Percentiles rank a stretch among this genome's conserved stretches.
These are phyloP conservation scores for Myrmophylax atrothorax DNA, from an alignment of 2,113 vertebrate genomes.

Conservation along the genomic window DNA sequence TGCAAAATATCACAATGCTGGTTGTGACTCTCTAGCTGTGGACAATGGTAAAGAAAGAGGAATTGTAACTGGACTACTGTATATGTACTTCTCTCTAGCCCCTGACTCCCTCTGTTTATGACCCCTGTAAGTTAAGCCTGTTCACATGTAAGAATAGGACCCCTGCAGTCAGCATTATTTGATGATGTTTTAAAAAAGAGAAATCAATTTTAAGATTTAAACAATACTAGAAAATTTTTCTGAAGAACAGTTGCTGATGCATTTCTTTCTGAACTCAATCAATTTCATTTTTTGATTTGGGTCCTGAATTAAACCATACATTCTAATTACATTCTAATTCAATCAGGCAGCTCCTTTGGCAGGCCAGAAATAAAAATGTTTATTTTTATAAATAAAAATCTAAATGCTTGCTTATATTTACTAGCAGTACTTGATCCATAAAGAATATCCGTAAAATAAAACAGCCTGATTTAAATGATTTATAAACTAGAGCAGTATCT, in stretches of 20 bases:
- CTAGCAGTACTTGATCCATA: background rate
- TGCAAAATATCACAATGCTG: constrained; percentile 38
- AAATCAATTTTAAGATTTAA: background rate
- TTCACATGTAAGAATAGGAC: background rate
- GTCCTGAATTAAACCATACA: background rate
- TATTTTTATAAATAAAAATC: background rate
- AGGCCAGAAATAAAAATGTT: background rate
- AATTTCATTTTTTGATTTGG: background rate
- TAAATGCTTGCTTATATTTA: background rate
- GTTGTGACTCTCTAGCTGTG: background rate
- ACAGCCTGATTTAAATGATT: background rate
- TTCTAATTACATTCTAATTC: background rate
- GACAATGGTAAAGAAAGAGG: background rate
- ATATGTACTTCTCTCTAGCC: background rate
- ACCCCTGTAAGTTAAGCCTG: background rate
- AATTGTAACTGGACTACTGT: background rate
- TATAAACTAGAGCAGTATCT: background rate
- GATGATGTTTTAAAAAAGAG: background rate
- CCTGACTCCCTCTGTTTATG: background rate
- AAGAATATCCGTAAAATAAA: background rate
- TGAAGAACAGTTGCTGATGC: background rate
- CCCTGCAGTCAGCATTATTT: background rate
- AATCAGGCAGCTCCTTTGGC: background rate
- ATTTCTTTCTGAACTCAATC: background rate
- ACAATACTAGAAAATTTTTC: background rate